A percentile compares a stretch with the other conserved stretches of the same genome.
Evolutionary conservation across 2,888 invertebrate species (phyloP).

Genomic region (Conistra vaccinii): DNA sequence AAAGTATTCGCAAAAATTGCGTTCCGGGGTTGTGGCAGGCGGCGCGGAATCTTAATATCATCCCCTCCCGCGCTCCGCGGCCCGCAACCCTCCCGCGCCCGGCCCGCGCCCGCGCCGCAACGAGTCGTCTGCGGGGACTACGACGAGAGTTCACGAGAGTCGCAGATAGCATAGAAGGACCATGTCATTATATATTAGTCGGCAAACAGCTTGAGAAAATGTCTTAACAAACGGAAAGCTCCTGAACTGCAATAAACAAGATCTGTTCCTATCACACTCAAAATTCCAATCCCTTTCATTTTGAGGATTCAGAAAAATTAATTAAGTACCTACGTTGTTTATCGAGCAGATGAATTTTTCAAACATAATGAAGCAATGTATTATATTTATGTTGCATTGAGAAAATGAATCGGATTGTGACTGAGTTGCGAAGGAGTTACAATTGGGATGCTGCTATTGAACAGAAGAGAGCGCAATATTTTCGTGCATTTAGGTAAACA

Average conservation of each 20-base stretch:
- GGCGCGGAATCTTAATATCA: slow-evolving; percentile 80
- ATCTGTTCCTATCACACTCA: not conserved
- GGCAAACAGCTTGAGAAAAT: not conserved
- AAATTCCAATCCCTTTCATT: not conserved
- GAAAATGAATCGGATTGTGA: not conserved
- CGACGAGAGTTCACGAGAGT: no score
- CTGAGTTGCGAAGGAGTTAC: not conserved
- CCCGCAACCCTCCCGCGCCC: slow-evolving; percentile 8
- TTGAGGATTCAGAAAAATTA: not conserved
- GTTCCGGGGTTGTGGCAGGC: slow-evolving; percentile 71
- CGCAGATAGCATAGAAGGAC: slow-evolving; percentile 13
- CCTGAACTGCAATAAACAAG: not conserved
- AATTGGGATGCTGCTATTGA: not conserved
- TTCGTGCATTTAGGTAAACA: not conserved
- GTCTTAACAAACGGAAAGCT: no score
- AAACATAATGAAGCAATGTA: not conserved
- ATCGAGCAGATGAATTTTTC: not conserved
- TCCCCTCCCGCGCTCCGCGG: slow-evolving; percentile 55
- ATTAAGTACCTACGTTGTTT: not conserved
- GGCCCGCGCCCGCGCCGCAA: slow-evolving; percentile 12
- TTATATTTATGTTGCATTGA: not conserved
- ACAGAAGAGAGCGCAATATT: not conserved
- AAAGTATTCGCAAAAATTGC: slow-evolving; percentile 84
- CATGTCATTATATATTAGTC: not conserved
- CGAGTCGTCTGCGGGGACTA: slow-evolving; percentile 17